A percentile compares a stretch with the other conserved stretches of the same genome.
Conservation (phyloP, 2,888 invertebrate genomes). For the Archips crataeganus region DNA sequence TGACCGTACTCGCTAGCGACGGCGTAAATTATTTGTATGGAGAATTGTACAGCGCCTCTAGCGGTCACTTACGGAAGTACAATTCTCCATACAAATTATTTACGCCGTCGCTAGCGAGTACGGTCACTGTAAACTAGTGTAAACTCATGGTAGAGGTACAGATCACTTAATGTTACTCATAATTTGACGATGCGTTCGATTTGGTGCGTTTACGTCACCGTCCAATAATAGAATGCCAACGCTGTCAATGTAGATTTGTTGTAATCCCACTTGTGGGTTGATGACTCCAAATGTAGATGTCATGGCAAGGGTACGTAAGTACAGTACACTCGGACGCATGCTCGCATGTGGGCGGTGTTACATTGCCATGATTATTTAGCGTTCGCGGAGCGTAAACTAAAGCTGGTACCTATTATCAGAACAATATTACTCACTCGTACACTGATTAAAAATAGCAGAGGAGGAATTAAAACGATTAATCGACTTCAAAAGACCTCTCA, state of each 20-base stretch:
- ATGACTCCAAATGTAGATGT: slow-evolving; percentile 80
- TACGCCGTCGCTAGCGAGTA: no score
- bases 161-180: slow-evolving; percentile 42
- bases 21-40: no score
- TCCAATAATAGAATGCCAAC: slow-evolving; percentile 71
- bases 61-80: no score
- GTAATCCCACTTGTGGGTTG: slow-evolving; percentile 77
- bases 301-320: slow-evolving; percentile 77
- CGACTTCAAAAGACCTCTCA: no score
- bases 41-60: no score
- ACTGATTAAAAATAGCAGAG: neutral
- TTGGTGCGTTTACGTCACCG: slow-evolving; percentile 72
- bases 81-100: no score
- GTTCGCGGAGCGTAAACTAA: slow-evolving; percentile 17
- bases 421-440: neutral
- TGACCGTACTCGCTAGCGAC: no score
- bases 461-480: neutral
- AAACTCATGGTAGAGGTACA: no score
- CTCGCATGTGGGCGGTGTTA: slow-evolving; percentile 41
- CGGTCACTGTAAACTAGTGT: no score
- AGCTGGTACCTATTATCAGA: slow-evolving; percentile 2
- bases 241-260: slow-evolving; percentile 77
- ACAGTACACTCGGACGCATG: slow-evolving; percentile 26
- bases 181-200: slow-evolving; percentile 50
- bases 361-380: slow-evolving; percentile 35